These are phyloP conservation scores for Ceratoteleas bidentatus DNA, from an alignment of 1,140 invertebrate species.

Conservation along the genomic window DNA sequence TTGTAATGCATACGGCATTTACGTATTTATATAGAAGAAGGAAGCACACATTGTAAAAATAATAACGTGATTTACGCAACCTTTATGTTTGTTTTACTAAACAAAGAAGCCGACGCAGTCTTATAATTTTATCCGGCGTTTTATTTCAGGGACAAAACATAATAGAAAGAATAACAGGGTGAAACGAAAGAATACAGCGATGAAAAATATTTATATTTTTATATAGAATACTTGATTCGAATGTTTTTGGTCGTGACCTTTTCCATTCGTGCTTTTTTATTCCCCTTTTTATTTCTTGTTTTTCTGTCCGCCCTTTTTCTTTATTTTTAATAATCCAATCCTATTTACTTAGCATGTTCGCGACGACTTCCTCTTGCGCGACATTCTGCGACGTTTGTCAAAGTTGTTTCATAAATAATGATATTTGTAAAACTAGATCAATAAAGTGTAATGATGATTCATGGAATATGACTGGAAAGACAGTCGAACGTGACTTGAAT, in stretches of 20 bases:
- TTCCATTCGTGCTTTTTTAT: not conserved
- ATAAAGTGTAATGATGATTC: slow-evolving; percentile 64
- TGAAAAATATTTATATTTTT: slow-evolving; percentile 34
- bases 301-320: too few relatives aligned
- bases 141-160: slow-evolving; percentile 21
- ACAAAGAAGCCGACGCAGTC: slow-evolving; percentile 35
- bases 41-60: slow-evolving; percentile 61
- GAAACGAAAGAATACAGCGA: slow-evolving; percentile 12
- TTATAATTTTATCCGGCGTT: slow-evolving; percentile 21
- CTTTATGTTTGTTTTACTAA: slow-evolving; percentile 53
- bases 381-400: slow-evolving; percentile 50
- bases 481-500: slow-evolving; percentile 65
- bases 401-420: slow-evolving; percentile 65
- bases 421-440: slow-evolving; percentile 66
- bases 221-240: slow-evolving; percentile 54
- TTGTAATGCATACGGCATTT: slow-evolving; percentile 60
- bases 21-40: slow-evolving; percentile 62
- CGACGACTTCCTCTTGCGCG: slow-evolving; percentile 15
- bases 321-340: slow-evolving; percentile 46
- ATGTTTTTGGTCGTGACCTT: slow-evolving; percentile 31
- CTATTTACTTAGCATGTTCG: slow-evolving; percentile 46
- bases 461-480: slow-evolving; percentile 65
- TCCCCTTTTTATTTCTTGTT: too few relatives aligned
- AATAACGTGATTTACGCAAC: slow-evolving; percentile 49
- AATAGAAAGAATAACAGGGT: slow-evolving; percentile 5